These are phyloP conservation scores for Hemitrygon akajei DNA, from an alignment of 2,797 vertebrate species.

Conservation along the genomic window DNA sequence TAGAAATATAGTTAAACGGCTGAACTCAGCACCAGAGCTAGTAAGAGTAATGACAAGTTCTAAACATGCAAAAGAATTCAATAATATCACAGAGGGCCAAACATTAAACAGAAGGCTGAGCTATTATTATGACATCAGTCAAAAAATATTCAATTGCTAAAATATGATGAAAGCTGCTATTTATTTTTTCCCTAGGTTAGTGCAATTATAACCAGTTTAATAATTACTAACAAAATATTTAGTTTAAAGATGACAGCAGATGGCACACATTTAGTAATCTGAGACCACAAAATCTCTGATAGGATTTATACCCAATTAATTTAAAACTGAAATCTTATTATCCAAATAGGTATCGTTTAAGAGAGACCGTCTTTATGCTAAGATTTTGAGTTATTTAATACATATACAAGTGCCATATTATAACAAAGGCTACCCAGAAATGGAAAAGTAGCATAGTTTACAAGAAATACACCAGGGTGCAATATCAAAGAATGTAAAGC, in stretches of 20 bases:
- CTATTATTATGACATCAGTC: background rate
- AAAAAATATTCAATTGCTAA: background rate
- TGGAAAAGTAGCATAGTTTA: background rate
- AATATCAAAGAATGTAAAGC: background rate
- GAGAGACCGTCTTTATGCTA: background rate
- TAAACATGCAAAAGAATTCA: slow-evolving; percentile 7
- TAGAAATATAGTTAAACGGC: background rate
- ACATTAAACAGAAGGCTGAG: background rate
- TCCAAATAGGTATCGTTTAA: background rate
- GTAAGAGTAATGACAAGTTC: background rate
- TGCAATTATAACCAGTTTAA: background rate
- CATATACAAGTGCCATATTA: background rate
- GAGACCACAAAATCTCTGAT: background rate
- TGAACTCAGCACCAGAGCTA: background rate
- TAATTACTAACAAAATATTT: background rate
- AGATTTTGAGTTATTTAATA: background rate
- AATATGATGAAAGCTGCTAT: slow-evolving; percentile 14
- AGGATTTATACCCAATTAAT: background rate
- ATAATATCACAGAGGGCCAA: background rate
- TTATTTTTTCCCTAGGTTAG: background rate
- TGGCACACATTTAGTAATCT: background rate
- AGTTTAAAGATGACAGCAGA: background rate
- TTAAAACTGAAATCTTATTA: background rate
- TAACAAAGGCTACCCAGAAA: background rate
- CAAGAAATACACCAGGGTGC: no score